These are phyloP conservation scores for Pseudomyrmex sp. DNA, from an alignment of 1,140 invertebrate species.

Conservation along the genomic window DNA sequence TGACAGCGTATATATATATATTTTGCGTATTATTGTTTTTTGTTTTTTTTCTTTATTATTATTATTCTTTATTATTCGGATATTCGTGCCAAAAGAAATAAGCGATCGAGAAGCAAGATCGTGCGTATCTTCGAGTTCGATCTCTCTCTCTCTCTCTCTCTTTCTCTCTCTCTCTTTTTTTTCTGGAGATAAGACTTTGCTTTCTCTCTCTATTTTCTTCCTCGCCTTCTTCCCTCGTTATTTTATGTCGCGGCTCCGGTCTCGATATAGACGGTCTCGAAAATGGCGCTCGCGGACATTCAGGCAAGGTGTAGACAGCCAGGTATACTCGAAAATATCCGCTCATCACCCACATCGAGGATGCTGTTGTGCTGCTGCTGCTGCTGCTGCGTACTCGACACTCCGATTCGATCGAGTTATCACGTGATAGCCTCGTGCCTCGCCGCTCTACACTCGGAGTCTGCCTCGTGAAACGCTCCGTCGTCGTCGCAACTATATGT, in stretches of 20 bases:
- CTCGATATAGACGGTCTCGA: constrained; percentile 12
- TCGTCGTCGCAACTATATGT: background rate
- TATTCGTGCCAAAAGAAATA: background rate
- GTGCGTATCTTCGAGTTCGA: background rate
- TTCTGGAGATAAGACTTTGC: background rate
- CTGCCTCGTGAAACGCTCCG: constrained; percentile 8
- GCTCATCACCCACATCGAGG: constrained; percentile 12
- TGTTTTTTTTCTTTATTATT: too few species aligned
- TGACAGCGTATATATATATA: constrained; percentile 11
- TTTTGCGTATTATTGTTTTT: background rate
- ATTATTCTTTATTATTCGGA: background rate
- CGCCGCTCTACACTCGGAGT: constrained; percentile 5
- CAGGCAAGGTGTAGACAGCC: constrained; percentile 22
- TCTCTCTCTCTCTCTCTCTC: background rate
- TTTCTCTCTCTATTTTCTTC: constrained; percentile 5
- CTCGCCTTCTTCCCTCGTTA: background rate
- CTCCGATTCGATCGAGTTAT: constrained; percentile 43
- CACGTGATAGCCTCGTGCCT: constrained; percentile 57
- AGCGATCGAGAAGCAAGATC: background rate
- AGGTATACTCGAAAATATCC: constrained; percentile 36
- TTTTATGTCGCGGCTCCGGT: constrained; percentile 2
- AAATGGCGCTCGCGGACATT: constrained; percentile 17
- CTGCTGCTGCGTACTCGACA: background rate
- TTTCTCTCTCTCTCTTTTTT: background rate
- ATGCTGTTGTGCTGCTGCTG: background rate